Evolutionary conservation across 2,888 invertebrate genomes (phyloP).

Genomic region (Gastrophysa polygoni): DNA sequence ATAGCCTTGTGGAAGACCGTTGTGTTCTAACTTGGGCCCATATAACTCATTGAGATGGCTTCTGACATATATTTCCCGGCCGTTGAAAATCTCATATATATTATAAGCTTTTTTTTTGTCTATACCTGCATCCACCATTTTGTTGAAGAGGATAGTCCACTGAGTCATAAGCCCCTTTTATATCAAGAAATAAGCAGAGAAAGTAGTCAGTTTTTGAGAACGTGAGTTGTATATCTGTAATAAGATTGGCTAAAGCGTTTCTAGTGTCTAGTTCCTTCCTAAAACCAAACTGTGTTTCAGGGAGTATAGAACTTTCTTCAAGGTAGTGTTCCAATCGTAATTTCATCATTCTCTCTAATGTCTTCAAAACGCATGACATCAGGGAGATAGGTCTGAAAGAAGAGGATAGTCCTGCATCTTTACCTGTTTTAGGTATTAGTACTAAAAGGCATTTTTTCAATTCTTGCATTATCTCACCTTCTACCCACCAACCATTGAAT

Average conservation of each 20-base stretch:
- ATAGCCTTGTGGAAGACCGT: constrained; percentile 21
- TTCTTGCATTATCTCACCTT: not conserved
- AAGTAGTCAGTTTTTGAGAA: constrained; percentile 10
- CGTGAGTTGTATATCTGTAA: constrained; percentile 7
- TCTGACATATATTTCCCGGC: constrained; percentile 9
- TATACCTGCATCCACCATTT: not conserved
- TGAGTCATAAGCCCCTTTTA: constrained; percentile 7
- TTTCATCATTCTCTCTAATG: constrained; percentile 7
- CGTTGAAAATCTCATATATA: constrained; percentile 3
- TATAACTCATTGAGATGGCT: constrained; percentile 16
- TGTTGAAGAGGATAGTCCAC: not conserved
- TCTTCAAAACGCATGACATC: constrained; percentile 7
- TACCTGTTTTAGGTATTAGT: constrained; percentile 9
- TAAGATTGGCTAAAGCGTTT: constrained; percentile 6
- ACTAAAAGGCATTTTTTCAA: constrained; percentile 4
- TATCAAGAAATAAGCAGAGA: constrained; percentile 10
- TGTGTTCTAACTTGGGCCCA: constrained; percentile 31
- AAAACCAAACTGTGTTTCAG: constrained; percentile 11
- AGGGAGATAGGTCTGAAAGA: constrained; percentile 14
- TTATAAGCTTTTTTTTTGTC: not conserved
- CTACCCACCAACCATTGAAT: constrained; percentile 8
- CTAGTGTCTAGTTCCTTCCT: constrained; percentile 7
- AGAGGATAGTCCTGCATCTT: constrained; percentile 5
- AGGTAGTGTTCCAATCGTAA: not conserved
- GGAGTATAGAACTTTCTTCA: not conserved